Base-by-base conservation (phyloP, 2,888 invertebrate genomes). In the Schizotus pectinicornis region DNA sequence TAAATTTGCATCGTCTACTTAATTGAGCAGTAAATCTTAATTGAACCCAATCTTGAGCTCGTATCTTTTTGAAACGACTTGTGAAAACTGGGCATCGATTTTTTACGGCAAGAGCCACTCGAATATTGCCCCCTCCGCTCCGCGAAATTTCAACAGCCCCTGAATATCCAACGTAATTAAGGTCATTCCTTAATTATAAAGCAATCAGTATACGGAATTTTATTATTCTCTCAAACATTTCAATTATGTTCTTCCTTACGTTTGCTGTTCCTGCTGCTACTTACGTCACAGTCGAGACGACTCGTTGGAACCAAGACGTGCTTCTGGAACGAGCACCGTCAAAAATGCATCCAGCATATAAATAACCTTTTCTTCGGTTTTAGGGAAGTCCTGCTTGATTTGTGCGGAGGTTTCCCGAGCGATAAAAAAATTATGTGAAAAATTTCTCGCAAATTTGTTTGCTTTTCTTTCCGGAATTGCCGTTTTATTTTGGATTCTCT, bases 271-370 rank as follows among this genome's bases (percentile, higher is more conserved):
- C 43, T n/a, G 9, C 13, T 43, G 8, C 31, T n/a, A n/a, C 33
- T 43, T 43, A 30, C 32, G 32, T 6, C n/a, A 30, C 11, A 14
- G 9, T 2, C 7, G 7, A 14, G 9, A 3, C 7, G 7, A 9
- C 32, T 13, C 11, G 12, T 11, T 31, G 11, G 32, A 31, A 11
- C 32, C 12, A 31, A 9, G 11, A 8, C 12, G 12, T 31, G 31
- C 32, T 38, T n/a, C 32, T 7, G 32, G 32, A 13, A 13, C 30
- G 31, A 43, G 31, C 12, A 43, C 2, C 7, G 43, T 13, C 8
- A 32, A 43, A 32, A 43, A 43, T 43, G 32, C 43, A 43, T n/a
- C 22, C 22, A 13, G 43, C 43, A 43, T 43, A 43, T 43, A 43
- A 43, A 43, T 43, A 30, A 43, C 22, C 22, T 33, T 32, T 42